These are phyloP conservation scores for Nowickia ferox DNA, from an alignment of 2,888 invertebrate genomes.

Conservation along the genomic window DNA sequence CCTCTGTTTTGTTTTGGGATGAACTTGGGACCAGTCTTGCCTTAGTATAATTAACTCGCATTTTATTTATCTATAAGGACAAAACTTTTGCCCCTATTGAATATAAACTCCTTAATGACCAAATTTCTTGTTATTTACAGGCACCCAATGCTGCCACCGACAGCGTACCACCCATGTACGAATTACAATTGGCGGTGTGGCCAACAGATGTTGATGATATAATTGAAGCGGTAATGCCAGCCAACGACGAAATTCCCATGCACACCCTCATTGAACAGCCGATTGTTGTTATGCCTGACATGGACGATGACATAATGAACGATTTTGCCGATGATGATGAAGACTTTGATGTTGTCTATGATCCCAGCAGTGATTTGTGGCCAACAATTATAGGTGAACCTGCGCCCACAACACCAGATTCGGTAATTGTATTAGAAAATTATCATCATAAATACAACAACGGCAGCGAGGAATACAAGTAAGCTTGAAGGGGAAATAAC, in stretches of 20 bases:
- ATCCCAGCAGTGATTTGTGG: constrained; percentile 51
- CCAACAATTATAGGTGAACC: constrained; percentile 45
- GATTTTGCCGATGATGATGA: constrained; percentile 62
- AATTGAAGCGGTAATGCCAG: constrained; percentile 68
- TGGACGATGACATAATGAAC: constrained; percentile 69
- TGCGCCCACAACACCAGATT: constrained; percentile 27
- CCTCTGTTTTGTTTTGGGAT: no score
- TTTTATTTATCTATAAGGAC: neutral
- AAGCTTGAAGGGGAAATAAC: constrained; percentile 28
- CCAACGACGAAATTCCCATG: constrained; percentile 31
- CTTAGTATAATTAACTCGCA: no score
- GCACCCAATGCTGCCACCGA: constrained; percentile 8
- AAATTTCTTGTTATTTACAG: constrained; percentile 10
- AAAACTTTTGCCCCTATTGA: neutral
- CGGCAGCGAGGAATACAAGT: constrained; percentile 79
- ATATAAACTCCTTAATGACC: neutral
- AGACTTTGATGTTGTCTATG: constrained; percentile 73
- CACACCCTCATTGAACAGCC: constrained; percentile 77
- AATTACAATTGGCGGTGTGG: constrained; percentile 80
- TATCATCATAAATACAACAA: constrained; percentile 77
- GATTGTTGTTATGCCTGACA: constrained; percentile 77
- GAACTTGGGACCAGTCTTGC: no score
- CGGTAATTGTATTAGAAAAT: constrained; percentile 76
- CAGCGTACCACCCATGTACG: constrained; percentile 77
- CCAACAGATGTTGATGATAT: constrained; percentile 76